Percentiles rank a stretch among this genome's conserved stretches.
Conservation (phyloP, 2,113 vertebrate species). For the Garra rufa region DNA sequence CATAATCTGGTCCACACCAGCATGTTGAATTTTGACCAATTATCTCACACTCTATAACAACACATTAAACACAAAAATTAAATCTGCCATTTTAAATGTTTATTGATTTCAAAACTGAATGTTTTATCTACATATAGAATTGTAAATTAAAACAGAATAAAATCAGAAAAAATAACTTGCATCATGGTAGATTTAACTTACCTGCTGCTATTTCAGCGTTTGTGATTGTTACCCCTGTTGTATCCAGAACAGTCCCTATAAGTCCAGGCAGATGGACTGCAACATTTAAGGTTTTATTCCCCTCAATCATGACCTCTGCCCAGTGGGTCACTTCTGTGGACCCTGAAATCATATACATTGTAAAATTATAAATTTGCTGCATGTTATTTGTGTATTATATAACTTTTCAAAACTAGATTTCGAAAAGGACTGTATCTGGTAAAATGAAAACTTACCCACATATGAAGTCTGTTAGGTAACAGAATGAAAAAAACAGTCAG, state of each 20-base stretch:
- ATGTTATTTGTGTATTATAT: background rate
- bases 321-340: constrained; percentile 43
- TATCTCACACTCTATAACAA: constrained; percentile 64
- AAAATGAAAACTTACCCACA: constrained; percentile 44
- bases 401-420: background rate
- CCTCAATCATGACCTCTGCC: constrained; percentile 68
- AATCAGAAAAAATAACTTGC: background rate
- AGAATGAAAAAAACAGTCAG: constrained; percentile 2
- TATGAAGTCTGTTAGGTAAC: constrained; percentile 20
- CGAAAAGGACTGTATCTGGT: background rate
- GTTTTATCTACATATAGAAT: background rate
- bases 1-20: constrained; percentile 56
- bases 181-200: constrained; percentile 1
- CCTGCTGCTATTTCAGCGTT: constrained; percentile 37
- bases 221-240: constrained; percentile 9
- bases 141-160: background rate
- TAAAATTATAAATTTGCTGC: background rate
- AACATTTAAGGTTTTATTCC: constrained; percentile 64
- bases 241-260: background rate
- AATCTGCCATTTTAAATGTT: background rate
- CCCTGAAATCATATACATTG: background rate
- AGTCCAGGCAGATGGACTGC: constrained; percentile 41
- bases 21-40: constrained; percentile 51
- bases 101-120: background rate
- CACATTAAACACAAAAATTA: background rate